A percentile compares a stretch with the other conserved stretches of the same genome.
Conservation (phyloP, 1,140 invertebrate genomes). For the Danaus plexippus region DNA sequence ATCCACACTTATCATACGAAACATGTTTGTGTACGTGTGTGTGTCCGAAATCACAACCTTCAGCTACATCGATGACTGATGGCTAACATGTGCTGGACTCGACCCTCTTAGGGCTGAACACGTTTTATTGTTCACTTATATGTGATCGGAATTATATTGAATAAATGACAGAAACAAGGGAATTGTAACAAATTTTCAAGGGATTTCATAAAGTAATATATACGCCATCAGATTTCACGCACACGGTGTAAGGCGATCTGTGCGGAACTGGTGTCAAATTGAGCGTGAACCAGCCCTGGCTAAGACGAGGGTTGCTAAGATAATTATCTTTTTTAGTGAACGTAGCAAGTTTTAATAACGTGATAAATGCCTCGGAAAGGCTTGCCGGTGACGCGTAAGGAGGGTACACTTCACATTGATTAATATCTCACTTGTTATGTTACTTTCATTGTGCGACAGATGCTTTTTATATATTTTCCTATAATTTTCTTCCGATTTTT, state of each 20-base stretch:
- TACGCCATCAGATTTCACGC: too few species aligned
- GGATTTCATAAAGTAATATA: too few species aligned
- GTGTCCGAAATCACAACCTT: slow-evolving; percentile 38
- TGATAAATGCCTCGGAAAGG: slow-evolving; percentile 68
- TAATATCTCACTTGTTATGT: slow-evolving; percentile 55
- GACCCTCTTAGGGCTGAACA: slow-evolving; percentile 20
- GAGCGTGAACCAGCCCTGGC: slow-evolving; percentile 35
- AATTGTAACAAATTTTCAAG: too few species aligned
- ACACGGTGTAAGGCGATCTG: not conserved
- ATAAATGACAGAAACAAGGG: slow-evolving; percentile 1
- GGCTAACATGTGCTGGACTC: slow-evolving; percentile 46
- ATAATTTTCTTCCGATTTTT: slow-evolving; percentile 47
- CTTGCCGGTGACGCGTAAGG: slow-evolving; percentile 65
- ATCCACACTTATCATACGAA: not conserved
- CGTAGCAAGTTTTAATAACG: slow-evolving; percentile 65
- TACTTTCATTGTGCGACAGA: slow-evolving; percentile 63
- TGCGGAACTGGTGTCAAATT: slow-evolving; percentile 12
- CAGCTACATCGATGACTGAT: slow-evolving; percentile 65
- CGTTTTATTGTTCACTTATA: not conserved
- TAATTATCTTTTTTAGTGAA: slow-evolving; percentile 71
- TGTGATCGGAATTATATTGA: not conserved
- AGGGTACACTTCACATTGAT: slow-evolving; percentile 58
- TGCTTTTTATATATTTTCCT: slow-evolving; percentile 66
- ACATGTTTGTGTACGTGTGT: not conserved
- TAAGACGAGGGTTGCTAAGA: slow-evolving; percentile 67